phyloP scores from a whole-genome alignment of 2,888 invertebrate genomes.

The Nomada fabriciana region DNA sequence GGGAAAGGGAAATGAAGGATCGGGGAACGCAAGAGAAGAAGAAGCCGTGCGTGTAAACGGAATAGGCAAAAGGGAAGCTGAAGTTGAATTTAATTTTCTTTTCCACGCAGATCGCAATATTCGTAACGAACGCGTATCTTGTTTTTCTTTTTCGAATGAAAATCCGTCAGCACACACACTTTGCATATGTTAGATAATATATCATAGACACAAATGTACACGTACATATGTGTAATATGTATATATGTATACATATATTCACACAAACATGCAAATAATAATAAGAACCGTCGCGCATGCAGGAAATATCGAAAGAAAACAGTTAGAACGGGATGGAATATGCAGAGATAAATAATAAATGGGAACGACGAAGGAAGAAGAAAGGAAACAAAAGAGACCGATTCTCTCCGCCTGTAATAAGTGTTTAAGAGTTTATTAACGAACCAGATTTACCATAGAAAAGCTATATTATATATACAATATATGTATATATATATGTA shows the following conservation, averaged over 20 bases:
- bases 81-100: constrained; percentile 29
- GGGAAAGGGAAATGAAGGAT: constrained; percentile 7
- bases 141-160: constrained; percentile 9
- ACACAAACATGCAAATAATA: constrained; percentile 19
- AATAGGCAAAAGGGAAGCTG: constrained; percentile 35
- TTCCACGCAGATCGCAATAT: constrained; percentile 24
- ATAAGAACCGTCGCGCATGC: constrained; percentile 40
- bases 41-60: constrained; percentile 58
- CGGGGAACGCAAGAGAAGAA: neutral
- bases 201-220: constrained; percentile 20
- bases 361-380: constrained; percentile 26
- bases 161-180: constrained; percentile 44
- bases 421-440: constrained; percentile 66
- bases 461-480: constrained; percentile 66
- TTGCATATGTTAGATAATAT: constrained; percentile 24
- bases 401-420: constrained; percentile 71
- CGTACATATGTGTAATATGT: constrained; percentile 5
- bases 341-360: constrained; percentile 10
- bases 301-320: constrained; percentile 21
- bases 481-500: constrained; percentile 53
- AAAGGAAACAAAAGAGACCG: constrained; percentile 55
- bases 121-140: constrained; percentile 15
- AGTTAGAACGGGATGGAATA: neutral
- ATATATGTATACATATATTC: constrained; percentile 8
- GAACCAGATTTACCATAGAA: constrained; percentile 67